phyloP scores from a whole-genome alignment of 2,797 vertebrate species.

The Sebastes variabilis region DNA sequence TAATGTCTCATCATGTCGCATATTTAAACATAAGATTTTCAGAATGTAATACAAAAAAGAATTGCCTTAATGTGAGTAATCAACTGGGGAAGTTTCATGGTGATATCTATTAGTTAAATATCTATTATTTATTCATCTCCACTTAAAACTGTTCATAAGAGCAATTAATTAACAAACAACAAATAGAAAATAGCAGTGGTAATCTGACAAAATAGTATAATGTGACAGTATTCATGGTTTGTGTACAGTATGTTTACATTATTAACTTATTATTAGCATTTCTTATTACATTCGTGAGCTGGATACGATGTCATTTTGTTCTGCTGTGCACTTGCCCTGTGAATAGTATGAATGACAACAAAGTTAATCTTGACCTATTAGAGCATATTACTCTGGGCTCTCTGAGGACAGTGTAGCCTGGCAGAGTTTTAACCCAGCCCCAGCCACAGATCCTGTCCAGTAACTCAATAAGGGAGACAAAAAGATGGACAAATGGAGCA shows the following conservation, averaged over 20 bases:
- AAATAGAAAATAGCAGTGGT: too few relatives aligned
- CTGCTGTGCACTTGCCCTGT: background rate
- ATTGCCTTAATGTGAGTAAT: too few relatives aligned
- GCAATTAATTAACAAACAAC: too few relatives aligned
- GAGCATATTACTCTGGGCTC: background rate
- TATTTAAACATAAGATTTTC: too few relatives aligned
- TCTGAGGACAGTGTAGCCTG: background rate
- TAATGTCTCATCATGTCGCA: too few relatives aligned
- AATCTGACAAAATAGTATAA: too few relatives aligned
- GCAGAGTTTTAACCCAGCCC: background rate
- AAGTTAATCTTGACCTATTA: background rate
- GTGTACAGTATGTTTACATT: background rate
- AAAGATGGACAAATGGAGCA: background rate
- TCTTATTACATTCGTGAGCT: background rate
- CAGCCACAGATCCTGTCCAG: background rate
- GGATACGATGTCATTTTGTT: background rate
- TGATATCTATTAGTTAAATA: too few relatives aligned
- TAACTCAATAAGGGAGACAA: slow-evolving; percentile 6
- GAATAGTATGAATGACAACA: background rate
- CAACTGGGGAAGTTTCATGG: too few relatives aligned
- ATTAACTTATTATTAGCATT: background rate
- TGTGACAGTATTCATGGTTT: background rate
- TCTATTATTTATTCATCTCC: too few relatives aligned
- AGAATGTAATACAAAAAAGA: too few relatives aligned
- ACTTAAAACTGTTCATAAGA: too few relatives aligned